Conservation (phyloP, 2,113 vertebrate genomes). For the Gymnobelideus leadbeateri region DNA sequence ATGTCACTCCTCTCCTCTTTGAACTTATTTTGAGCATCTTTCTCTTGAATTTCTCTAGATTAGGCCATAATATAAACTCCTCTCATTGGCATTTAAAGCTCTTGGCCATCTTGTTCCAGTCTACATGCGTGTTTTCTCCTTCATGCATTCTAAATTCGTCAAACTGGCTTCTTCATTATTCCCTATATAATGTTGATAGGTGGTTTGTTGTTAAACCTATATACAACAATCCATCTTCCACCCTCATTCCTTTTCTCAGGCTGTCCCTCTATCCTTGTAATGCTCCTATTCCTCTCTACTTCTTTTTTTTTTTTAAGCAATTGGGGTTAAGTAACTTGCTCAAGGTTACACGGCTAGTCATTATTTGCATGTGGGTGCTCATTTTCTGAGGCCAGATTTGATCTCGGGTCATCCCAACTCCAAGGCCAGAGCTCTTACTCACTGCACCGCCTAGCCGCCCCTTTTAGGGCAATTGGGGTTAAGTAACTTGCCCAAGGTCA, state of each 20-base stretch:
- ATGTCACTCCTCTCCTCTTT: neutral
- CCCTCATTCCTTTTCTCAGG: neutral
- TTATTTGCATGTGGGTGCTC: no score
- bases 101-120: neutral
- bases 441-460: no score
- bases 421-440: no score
- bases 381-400: no score
- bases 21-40: neutral
- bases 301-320: no score
- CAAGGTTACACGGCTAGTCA: no score
- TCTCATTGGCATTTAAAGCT: neutral
- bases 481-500: no score
- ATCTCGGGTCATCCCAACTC: no score
- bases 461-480: no score
- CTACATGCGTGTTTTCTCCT: neutral
- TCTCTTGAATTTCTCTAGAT: neutral
- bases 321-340: no score
- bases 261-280: neutral
- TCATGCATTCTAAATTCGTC: neutral
- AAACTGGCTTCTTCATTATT: neutral
- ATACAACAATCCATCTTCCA: neutral
- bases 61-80: neutral
- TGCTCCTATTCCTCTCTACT: neutral
- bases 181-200: neutral
- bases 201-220: neutral